These are phyloP conservation scores for Anagyrus pseudococci DNA, from an alignment of 2,888 invertebrate species.

Conservation along the genomic window DNA sequence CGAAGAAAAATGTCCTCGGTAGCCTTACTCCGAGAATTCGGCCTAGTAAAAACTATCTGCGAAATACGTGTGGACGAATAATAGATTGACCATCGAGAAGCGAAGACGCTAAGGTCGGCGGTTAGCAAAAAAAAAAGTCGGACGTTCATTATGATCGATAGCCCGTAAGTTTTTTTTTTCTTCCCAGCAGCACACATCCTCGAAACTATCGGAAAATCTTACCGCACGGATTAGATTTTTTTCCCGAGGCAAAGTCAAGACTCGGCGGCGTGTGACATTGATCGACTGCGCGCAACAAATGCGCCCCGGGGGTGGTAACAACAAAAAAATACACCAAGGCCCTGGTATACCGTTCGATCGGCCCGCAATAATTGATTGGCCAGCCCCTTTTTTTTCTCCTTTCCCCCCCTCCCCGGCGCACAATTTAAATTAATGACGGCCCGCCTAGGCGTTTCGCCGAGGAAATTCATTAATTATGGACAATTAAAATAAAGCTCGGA, in stretches of 20 bases:
- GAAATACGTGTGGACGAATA: no score
- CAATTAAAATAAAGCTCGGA: neutral
- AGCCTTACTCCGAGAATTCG: no score
- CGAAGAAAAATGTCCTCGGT: no score
- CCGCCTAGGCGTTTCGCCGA: slow-evolving; percentile 1
- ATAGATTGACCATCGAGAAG: no score
- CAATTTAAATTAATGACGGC: slow-evolving; percentile 27
- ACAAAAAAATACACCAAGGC: slow-evolving; percentile 16
- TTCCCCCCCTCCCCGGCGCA: neutral
- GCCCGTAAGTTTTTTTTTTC: neutral
- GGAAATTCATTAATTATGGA: neutral
- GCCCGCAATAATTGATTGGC: slow-evolving; percentile 33
- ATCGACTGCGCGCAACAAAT: slow-evolving; percentile 32
- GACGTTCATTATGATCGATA: slow-evolving; percentile 36
- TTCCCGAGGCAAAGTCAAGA: slow-evolving; percentile 7
- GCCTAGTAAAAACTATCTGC: no score
- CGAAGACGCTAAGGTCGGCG: no score
- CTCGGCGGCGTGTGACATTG: slow-evolving; percentile 32
- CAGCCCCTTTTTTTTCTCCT: slow-evolving; percentile 20
- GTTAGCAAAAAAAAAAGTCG: slow-evolving; percentile 5
- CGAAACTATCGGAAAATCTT: slow-evolving; percentile 19
- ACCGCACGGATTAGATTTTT: slow-evolving; percentile 29
- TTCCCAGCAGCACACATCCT: neutral
- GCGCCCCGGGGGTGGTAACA: no score
- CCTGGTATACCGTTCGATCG: slow-evolving; percentile 15